Evolutionary conservation across 1,140 invertebrate species (phyloP), one percentile per base, ranked within the genome.

Genomic region (Drosophila guanche): DNA sequence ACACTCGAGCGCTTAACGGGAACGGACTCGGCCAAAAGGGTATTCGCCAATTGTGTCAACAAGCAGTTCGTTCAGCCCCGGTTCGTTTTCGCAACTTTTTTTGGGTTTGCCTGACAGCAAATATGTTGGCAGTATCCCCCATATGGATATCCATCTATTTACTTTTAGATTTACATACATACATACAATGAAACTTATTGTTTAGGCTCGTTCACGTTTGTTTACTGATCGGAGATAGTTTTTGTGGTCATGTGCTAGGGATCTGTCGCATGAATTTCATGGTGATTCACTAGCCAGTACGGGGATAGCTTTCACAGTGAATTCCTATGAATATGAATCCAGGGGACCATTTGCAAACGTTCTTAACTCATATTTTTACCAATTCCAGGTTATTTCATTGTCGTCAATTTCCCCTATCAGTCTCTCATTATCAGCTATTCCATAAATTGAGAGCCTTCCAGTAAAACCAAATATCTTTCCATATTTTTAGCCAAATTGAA

Each of bases 1-100:
- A 61, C 59, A 58, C 45, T 73, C 68, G 51, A 74, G 53, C 43
- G 33, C 25, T 74, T 66, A 74, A 74, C 70, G 60, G 72, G 52
- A 74, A 57, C 27, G 60, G 41, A 74, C 45, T 22, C 41, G 60
- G 59, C 59, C 25, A 56, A 73, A 85, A 85, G 83, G 81, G 73
- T 86, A 88, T 88, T 78, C 61, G 69, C 72, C 54, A 88, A 81
- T 88, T 86, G 83, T 86, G 81, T 88, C 81, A 86, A 86, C 74
- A 74, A 58, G 46, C 55, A 72, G 54, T 79, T 33, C 27, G 53
- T 55, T 75, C 60, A 23, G 41, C 52, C 55, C n/a, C 12, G 5
- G 6, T 29, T 22, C n/a, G 8, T 14, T 57, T 51, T 16, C 79
- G 61, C 77, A 86, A 88, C 66, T 81, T 83, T 75, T 75, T 74